Percentiles rank a stretch among this genome's conserved stretches.
These are phyloP conservation scores for Drosophila burlai DNA, from an alignment of 1,140 invertebrate genomes.

Conservation along the genomic window DNA sequence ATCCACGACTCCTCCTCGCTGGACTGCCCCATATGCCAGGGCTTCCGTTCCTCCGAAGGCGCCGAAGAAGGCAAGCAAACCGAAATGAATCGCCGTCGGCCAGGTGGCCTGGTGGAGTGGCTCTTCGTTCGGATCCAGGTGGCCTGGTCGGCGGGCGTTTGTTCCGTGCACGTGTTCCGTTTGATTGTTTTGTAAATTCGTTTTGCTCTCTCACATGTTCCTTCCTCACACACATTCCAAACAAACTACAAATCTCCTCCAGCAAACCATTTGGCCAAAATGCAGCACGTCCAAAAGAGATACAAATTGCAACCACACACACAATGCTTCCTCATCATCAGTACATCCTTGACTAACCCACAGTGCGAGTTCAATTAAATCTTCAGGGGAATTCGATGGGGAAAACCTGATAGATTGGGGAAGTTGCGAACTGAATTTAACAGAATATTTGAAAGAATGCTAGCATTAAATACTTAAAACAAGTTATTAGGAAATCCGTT, in stretches of 20 bases:
- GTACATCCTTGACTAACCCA: constrained; percentile 53
- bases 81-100: constrained; percentile 55
- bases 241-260: constrained; percentile 12
- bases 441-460: too few relatives aligned
- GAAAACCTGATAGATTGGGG: neutral
- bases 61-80: constrained; percentile 84
- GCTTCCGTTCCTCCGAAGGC: constrained; percentile 49
- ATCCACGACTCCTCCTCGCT: constrained; percentile 58
- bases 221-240: constrained; percentile 39
- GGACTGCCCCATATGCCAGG: constrained; percentile 75
- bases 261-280: constrained; percentile 56
- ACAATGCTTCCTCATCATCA: constrained; percentile 33
- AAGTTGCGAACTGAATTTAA: too few relatives aligned
- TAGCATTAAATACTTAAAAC: too few relatives aligned
- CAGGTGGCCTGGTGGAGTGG: constrained; percentile 27
- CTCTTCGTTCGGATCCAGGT: constrained; percentile 8
- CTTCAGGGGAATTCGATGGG: neutral
- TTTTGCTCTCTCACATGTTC: constrained; percentile 86
- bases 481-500: too few relatives aligned
- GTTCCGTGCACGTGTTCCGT: constrained; percentile 78
- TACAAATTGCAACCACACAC: constrained; percentile 24
- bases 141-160: constrained; percentile 51
- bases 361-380: constrained; percentile 8
- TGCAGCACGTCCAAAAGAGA: constrained; percentile 54
- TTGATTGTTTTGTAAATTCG: constrained; percentile 84